Conservation (phyloP, 2,113 vertebrate genomes). For the Rousettus leschenaultii region DNA sequence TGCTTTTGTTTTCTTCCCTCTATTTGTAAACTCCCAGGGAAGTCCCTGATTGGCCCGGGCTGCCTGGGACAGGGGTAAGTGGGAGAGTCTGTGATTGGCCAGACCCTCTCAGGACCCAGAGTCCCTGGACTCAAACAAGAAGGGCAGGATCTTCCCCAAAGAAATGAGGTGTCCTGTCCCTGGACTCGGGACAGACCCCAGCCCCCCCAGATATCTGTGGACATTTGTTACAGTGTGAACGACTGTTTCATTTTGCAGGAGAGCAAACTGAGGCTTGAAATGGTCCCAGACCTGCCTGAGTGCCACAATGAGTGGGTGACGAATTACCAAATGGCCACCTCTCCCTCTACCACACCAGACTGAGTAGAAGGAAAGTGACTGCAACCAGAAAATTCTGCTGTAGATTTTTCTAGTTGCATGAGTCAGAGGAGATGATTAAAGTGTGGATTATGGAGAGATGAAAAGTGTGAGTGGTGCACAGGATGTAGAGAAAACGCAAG, state of each 20-base stretch:
- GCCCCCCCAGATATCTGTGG: neutral
- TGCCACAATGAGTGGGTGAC: neutral
- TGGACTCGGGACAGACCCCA: neutral
- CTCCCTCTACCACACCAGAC: neutral
- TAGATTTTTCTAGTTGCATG: neutral
- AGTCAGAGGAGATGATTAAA: constrained; percentile 49
- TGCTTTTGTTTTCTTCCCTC: neutral
- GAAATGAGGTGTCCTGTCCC: neutral
- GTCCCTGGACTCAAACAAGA: neutral
- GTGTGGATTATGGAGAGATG: neutral
- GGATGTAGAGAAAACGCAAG: neutral
- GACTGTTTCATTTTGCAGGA: neutral
- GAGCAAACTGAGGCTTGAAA: neutral
- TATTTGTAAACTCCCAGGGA: neutral
- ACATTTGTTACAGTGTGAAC: neutral
- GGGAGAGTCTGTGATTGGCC: neutral
- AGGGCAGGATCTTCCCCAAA: neutral
- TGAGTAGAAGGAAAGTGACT: neutral
- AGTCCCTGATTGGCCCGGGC: neutral
- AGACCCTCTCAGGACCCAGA: neutral
- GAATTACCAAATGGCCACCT: neutral
- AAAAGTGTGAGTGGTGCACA: neutral
- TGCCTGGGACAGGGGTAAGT: no score
- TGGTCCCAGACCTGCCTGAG: neutral
- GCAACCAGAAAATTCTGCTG: neutral